Conservation (phyloP, 2,797 vertebrate species). For the Ceyx erithaca region DNA sequence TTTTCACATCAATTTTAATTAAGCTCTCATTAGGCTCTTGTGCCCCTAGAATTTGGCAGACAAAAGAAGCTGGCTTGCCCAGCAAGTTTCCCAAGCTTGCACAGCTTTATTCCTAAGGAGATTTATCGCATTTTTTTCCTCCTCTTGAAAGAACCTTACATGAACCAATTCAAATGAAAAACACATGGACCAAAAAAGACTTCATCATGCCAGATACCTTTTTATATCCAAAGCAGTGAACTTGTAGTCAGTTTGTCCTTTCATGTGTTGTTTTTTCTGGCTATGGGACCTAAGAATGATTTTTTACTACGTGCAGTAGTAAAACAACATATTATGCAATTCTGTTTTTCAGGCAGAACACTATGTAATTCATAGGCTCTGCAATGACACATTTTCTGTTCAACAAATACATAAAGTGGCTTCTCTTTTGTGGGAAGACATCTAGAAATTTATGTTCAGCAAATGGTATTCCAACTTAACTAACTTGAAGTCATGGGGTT, state of each 20-base stretch:
- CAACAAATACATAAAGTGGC: slow-evolving; percentile 51
- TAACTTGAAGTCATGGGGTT: not conserved
- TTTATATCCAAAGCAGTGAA: slow-evolving; percentile 78
- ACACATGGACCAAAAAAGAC: slow-evolving; percentile 73
- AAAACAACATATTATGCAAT: slow-evolving; percentile 82
- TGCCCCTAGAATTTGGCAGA: slow-evolving; percentile 60
- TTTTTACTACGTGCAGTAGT: slow-evolving; percentile 80
- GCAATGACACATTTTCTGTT: slow-evolving; percentile 58
- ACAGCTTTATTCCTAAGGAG: slow-evolving; percentile 63
- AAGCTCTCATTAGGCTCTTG: slow-evolving; percentile 71
- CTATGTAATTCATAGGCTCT: slow-evolving; percentile 75
- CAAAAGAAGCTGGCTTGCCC: slow-evolving; percentile 62
- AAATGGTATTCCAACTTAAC: slow-evolving; percentile 6
- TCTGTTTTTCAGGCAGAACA: slow-evolving; percentile 75
- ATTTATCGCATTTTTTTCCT: slow-evolving; percentile 72
- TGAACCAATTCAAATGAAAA: slow-evolving; percentile 80
- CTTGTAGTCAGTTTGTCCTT: slow-evolving; percentile 78
- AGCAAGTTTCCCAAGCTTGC: slow-evolving; percentile 62
- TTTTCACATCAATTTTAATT: slow-evolving; percentile 73
- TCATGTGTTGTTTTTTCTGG: slow-evolving; percentile 79
- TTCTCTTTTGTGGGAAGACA: slow-evolving; percentile 25
- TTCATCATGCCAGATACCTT: slow-evolving; percentile 75
- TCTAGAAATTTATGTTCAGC: slow-evolving; percentile 50
- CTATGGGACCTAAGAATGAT: slow-evolving; percentile 71
- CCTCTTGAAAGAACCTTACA: slow-evolving; percentile 77